Percentiles rank a stretch among this genome's conserved stretches.
Evolutionary conservation across 2,888 invertebrate genomes (phyloP).

Genomic region (Hanleya hanleyi): DNA sequence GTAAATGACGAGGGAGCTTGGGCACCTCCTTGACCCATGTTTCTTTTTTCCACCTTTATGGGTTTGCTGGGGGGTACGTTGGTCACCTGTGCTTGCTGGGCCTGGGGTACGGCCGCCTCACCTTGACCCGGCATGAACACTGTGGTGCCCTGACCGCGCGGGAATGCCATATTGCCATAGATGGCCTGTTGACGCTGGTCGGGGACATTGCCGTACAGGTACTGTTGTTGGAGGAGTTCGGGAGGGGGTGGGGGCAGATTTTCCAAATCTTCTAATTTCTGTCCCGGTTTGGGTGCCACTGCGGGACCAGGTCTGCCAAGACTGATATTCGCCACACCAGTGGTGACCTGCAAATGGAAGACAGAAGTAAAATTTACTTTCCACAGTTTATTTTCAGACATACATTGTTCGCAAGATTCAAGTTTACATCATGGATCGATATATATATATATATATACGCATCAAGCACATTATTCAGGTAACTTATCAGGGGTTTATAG

Average conservation of each 20-base stretch:
- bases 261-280: constrained; percentile 41
- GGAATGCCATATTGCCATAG: constrained; percentile 44
- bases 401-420: too few relatives aligned
- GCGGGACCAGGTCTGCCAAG: constrained; percentile 22
- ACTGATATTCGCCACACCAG: constrained; percentile 46
- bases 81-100: constrained; percentile 51
- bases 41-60: constrained; percentile 47
- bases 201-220: constrained; percentile 63
- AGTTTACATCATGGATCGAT: too few relatives aligned
- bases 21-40: constrained; percentile 56
- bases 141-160: constrained; percentile 42
- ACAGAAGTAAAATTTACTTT: too few relatives aligned
- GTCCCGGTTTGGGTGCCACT: constrained; percentile 16
- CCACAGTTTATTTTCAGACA: too few relatives aligned
- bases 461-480: too few relatives aligned
- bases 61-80: constrained; percentile 53
- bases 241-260: constrained; percentile 63
- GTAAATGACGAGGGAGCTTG: constrained; percentile 63
- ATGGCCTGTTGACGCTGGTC: constrained; percentile 56
- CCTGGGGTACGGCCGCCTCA: constrained; percentile 44
- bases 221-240: constrained; percentile 63
- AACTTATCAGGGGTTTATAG: too few relatives aligned
- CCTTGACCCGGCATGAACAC: constrained; percentile 60
- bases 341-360: constrained; percentile 43
- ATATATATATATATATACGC: too few relatives aligned